These are phyloP conservation scores for Hozukius guyotensis DNA, from an alignment of 2,797 vertebrate species.

Conservation along the genomic window DNA sequence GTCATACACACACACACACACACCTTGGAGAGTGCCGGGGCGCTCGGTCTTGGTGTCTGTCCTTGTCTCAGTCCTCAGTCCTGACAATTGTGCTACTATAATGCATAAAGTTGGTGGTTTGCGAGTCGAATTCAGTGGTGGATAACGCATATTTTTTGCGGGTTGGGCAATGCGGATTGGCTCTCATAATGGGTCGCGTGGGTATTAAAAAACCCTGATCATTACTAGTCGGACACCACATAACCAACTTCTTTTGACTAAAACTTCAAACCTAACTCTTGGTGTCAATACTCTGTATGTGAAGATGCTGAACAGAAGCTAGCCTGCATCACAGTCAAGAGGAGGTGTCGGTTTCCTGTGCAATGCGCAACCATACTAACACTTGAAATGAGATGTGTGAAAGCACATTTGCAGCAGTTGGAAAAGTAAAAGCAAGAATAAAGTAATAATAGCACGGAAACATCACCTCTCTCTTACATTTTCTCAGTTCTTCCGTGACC, in stretches of 20 bases:
- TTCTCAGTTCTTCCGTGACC: slow-evolving; percentile 23
- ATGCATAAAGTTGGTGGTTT: background rate
- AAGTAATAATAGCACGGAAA: slow-evolving; percentile 16
- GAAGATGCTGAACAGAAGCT: background rate
- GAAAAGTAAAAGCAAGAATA: slow-evolving; percentile 17
- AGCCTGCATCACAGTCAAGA: background rate
- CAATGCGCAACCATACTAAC: slow-evolving; percentile 19
- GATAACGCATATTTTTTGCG: background rate
- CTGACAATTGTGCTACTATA: background rate
- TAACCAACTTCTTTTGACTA: background rate
- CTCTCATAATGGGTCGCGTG: too few species aligned
- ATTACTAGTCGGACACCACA: background rate
- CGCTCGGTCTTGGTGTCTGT: too few species aligned
- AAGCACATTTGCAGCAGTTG: slow-evolving; percentile 30
- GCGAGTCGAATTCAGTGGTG: background rate
- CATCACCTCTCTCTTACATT: slow-evolving; percentile 14
- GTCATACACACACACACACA: too few species aligned
- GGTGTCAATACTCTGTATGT: background rate
- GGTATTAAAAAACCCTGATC: too few species aligned
- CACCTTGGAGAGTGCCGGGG: too few species aligned
- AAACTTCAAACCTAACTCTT: background rate
- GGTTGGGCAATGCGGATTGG: too few species aligned
- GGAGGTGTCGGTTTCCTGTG: slow-evolving; percentile 11
- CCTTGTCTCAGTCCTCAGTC: too few species aligned
- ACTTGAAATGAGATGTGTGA: slow-evolving; percentile 49